Conservation (phyloP, 2,888 invertebrate genomes). For the Acanthosepion lycidas region DNA sequence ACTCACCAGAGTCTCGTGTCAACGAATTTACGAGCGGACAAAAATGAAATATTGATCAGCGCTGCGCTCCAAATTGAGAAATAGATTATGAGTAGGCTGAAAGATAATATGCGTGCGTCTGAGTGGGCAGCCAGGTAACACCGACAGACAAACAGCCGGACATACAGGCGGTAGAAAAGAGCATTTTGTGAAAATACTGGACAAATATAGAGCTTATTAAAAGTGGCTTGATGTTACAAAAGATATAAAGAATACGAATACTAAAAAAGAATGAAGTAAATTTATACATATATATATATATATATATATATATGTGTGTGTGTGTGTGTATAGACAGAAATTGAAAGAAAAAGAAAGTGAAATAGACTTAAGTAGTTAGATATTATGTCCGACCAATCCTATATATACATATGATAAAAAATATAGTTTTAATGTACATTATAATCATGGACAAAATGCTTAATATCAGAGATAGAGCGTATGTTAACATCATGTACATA, state of each 20-base stretch:
- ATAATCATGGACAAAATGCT: no score
- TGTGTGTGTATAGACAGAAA: no score
- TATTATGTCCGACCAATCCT: no score
- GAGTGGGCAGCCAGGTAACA: neutral
- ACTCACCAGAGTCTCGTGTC: constrained; percentile 33
- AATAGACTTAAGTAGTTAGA: no score
- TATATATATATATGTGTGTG: neutral
- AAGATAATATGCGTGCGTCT: constrained; percentile 33
- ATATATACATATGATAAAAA: no score
- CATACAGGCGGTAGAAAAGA: neutral
- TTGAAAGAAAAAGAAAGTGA: no score
- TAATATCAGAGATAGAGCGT: no score
- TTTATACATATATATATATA: neutral
- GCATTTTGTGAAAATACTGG: neutral
- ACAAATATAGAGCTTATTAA: neutral
- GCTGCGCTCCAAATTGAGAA: neutral
- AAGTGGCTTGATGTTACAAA: neutral
- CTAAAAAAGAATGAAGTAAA: neutral
- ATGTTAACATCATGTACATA: no score
- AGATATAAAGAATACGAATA: neutral
- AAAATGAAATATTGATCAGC: constrained; percentile 33
- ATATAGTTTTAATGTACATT: no score
- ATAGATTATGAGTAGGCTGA: neutral
- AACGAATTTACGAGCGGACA: constrained; percentile 21
- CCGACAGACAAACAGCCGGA: neutral